Evolutionary conservation across 2,113 vertebrate species (phyloP).

Genomic region (Aplodontia rufa): DNA sequence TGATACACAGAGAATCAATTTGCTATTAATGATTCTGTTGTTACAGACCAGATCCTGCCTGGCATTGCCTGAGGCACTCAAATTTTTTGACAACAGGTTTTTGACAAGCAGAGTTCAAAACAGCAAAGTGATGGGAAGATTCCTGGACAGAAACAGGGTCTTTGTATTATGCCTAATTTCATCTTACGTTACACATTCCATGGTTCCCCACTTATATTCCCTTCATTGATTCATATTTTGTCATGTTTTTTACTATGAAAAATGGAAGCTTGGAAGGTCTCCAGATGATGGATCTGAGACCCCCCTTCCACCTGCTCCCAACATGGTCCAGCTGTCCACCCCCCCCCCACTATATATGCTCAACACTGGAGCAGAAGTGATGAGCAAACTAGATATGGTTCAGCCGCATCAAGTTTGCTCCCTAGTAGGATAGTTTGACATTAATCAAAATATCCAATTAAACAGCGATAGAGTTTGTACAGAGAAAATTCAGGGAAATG

Average conservation of each 20-base stretch:
- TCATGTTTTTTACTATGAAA: not conserved
- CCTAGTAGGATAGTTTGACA: not conserved
- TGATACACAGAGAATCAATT: not conserved
- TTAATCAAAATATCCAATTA: not conserved
- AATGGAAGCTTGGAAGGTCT: not conserved
- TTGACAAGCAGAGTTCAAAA: not conserved
- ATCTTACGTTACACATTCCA: not conserved
- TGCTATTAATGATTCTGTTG: not conserved
- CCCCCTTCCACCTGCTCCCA: rapidly evolving
- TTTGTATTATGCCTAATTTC: not conserved
- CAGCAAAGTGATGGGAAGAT: not conserved
- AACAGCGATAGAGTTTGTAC: not conserved
- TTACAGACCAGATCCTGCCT: not conserved
- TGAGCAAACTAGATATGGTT: not conserved
- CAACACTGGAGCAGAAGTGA: not conserved
- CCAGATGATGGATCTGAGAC: not conserved
- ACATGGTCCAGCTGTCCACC: rapidly evolving
- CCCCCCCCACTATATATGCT: not conserved
- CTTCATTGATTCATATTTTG: not conserved
- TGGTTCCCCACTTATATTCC: rapidly evolving
- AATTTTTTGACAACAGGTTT: not conserved
- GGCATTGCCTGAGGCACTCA: not conserved
- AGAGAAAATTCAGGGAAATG: not conserved
- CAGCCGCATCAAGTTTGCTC: not conserved
- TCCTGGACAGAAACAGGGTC: not conserved